These are phyloP conservation scores for Omphaloscelis lunosa DNA, from an alignment of 2,888 invertebrate species.

Conservation along the genomic window DNA sequence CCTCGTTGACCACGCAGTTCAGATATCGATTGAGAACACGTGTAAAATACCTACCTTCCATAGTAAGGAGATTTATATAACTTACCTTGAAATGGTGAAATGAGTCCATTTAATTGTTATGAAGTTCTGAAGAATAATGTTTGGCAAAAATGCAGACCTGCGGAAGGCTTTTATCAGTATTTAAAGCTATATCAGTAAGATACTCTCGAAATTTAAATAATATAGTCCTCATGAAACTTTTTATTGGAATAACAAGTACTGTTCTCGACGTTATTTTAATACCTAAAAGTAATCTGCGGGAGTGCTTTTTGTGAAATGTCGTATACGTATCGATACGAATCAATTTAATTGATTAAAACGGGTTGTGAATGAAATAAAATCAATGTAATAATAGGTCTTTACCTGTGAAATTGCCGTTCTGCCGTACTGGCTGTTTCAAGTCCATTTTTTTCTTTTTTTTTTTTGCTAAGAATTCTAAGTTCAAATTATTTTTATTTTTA, in stretches of 20 bases:
- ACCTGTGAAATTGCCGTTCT: no score
- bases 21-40: conserved; percentile 60
- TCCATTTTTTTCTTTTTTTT: no score
- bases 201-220: background rate
- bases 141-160: background rate
- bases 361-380: background rate
- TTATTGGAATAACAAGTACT: background rate
- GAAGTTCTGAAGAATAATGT: background rate
- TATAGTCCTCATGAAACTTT: background rate
- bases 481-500: no score
- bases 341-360: background rate
- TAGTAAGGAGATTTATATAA: conserved; percentile 23
- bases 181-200: background rate
- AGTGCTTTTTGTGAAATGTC: background rate
- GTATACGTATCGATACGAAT: background rate
- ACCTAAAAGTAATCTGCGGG: background rate
- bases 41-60: conserved; percentile 29
- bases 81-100: conserved; percentile 7
- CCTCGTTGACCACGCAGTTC: conserved; percentile 60
- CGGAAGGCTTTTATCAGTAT: background rate
- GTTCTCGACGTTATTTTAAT: background rate
- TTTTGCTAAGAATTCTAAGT: no score
- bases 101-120: background rate
- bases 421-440: no score
- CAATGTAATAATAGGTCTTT: no score